Evolutionary conservation across 2,113 vertebrate species (phyloP).

Genomic region (Maccullochella peelii): DNA sequence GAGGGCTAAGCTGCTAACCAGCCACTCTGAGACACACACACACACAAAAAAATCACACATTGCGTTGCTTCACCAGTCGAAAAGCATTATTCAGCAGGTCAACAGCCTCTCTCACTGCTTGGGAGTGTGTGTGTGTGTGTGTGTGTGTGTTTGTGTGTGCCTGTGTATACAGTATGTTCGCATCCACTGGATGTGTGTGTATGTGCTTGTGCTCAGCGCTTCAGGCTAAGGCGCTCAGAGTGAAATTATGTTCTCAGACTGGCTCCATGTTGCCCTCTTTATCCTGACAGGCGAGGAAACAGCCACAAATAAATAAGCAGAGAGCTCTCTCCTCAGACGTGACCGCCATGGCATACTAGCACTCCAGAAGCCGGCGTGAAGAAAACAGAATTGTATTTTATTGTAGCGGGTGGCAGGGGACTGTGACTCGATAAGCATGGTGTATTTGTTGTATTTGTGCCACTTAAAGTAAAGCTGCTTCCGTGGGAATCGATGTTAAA

Average conservation of each 20-base stretch:
- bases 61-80: slow-evolving; percentile 62
- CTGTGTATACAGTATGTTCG: slow-evolving; percentile 47
- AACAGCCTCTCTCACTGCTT: slow-evolving; percentile 70
- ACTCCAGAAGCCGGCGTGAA: slow-evolving; percentile 66
- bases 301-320: slow-evolving; percentile 83
- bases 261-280: slow-evolving; percentile 80
- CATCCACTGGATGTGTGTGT: slow-evolving; percentile 27
- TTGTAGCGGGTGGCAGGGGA: slow-evolving; percentile 67
- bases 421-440: slow-evolving; percentile 74
- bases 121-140: slow-evolving; percentile 35
- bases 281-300: slow-evolving; percentile 83
- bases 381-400: slow-evolving; percentile 75
- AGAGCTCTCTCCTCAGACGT: slow-evolving; percentile 73
- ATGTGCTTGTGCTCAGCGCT: slow-evolving; percentile 63
- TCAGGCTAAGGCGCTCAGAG: slow-evolving; percentile 80
- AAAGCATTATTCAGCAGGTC: slow-evolving; percentile 82
- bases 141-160: slow-evolving; percentile 10
- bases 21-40: slow-evolving; percentile 46
- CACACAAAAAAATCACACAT: slow-evolving; percentile 37
- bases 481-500: slow-evolving; percentile 65
- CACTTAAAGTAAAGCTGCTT: slow-evolving; percentile 75
- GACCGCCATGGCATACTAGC: slow-evolving; percentile 78
- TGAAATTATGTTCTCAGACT: slow-evolving; percentile 84
- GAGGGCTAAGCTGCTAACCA: slow-evolving; percentile 80
- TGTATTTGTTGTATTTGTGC: slow-evolving; percentile 80